Conservation (phyloP, 2,888 invertebrate genomes). For the Lottia scabra region DNA sequence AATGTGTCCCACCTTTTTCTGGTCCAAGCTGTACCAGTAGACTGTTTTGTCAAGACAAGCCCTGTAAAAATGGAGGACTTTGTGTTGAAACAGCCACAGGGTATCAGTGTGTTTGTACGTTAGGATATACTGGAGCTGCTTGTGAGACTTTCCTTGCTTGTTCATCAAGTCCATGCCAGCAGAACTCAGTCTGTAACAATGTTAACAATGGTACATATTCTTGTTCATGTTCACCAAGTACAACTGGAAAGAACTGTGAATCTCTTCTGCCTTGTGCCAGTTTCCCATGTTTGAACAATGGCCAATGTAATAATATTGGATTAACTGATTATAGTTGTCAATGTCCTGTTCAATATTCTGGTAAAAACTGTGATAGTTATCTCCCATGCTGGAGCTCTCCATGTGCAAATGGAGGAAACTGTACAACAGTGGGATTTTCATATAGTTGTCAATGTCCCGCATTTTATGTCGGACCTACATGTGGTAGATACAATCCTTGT, state of each 20-base stretch:
- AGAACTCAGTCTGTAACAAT: conserved; percentile 30
- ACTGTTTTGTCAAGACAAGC: conserved; percentile 39
- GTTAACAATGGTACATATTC: conserved; percentile 15
- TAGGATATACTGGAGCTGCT: conserved; percentile 29
- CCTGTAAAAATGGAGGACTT: conserved; percentile 44
- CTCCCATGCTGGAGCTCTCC: conserved; percentile 35
- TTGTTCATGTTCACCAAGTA: conserved; percentile 27
- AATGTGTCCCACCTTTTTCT: conserved; percentile 33
- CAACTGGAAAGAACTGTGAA: conserved; percentile 29
- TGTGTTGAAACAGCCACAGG: conserved; percentile 28
- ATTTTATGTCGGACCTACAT: conserved; percentile 39
- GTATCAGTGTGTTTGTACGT: conserved; percentile 29
- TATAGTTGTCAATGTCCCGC: conserved; percentile 45
- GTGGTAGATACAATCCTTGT: conserved; percentile 37
- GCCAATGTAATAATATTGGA: conserved; percentile 30
- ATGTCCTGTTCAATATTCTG: conserved; percentile 24
- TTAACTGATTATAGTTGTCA: conserved; percentile 29
- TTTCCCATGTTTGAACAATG: conserved; percentile 44
- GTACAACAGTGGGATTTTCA: conserved; percentile 29
- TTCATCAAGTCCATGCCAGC: conserved; percentile 33
- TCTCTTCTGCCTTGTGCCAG: conserved; percentile 35
- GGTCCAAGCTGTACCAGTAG: conserved; percentile 41
- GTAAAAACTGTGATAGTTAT: conserved; percentile 31
- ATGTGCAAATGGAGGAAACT: conserved; percentile 50
- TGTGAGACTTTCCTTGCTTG: conserved; percentile 28